phyloP scores from a whole-genome alignment of 2,797 vertebrate genomes.

The Hydrolagus colliei region DNA sequence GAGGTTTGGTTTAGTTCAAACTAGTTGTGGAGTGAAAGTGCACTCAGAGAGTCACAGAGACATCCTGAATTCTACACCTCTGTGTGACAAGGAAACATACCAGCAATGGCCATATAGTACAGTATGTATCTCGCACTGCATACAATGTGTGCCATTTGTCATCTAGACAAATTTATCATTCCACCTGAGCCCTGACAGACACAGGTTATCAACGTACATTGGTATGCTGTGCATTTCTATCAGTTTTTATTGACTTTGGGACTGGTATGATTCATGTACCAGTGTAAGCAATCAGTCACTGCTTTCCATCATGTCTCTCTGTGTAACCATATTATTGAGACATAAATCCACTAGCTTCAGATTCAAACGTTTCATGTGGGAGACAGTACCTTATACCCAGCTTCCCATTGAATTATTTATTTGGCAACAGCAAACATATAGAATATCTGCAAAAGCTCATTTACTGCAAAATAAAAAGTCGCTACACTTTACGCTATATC shows the following conservation, averaged over 20 bases:
- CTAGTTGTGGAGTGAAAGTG: neutral
- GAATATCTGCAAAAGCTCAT: too few species aligned
- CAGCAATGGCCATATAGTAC: neutral
- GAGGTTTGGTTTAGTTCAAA: neutral
- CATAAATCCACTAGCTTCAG: too few species aligned
- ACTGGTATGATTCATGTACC: neutral
- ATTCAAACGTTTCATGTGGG: too few species aligned
- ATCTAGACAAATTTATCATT: neutral
- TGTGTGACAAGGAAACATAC: neutral
- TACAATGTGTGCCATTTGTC: neutral
- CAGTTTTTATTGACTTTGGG: neutral
- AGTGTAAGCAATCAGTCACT: neutral
- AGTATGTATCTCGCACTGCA: neutral
- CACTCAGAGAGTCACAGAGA: neutral
- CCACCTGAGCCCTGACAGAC: neutral
- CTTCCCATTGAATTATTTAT: neutral
- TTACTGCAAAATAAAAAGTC: too few species aligned
- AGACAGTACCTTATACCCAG: too few species aligned
- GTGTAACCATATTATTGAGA: too few species aligned
- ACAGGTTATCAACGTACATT: conserved; percentile 3
- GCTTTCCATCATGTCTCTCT: too few species aligned
- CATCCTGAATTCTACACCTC: neutral
- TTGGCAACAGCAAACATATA: too few species aligned
- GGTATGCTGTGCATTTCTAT: neutral
- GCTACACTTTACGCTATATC: too few species aligned